Conservation (phyloP, 2,113 vertebrate genomes). For the Tragelaphus scriptus region DNA sequence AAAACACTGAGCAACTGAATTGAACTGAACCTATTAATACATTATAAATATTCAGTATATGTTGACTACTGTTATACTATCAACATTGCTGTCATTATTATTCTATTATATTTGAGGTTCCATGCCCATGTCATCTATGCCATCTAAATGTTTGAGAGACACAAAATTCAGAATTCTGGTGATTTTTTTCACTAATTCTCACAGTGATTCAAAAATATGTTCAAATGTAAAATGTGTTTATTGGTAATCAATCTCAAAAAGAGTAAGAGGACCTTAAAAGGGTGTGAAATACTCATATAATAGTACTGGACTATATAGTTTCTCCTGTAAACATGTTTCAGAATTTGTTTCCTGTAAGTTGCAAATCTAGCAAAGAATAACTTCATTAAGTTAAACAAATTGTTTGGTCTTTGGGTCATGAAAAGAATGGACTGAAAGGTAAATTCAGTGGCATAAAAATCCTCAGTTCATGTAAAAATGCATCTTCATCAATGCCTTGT, state of each 20-base stretch:
- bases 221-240: slow-evolving; percentile 7
- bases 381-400: slow-evolving; percentile 22
- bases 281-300: background rate
- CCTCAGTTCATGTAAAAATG: slow-evolving; percentile 7
- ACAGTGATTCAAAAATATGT: background rate
- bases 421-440: slow-evolving; percentile 26
- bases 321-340: background rate
- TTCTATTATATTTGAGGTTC: slow-evolving; percentile 11
- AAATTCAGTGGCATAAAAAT: background rate
- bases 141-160: background rate
- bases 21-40: background rate
- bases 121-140: background rate
- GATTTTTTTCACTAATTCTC: slow-evolving; percentile 2
- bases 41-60: background rate
- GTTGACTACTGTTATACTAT: background rate
- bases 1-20: too few species aligned
- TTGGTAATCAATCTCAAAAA: slow-evolving; percentile 4
- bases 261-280: background rate
- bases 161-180: slow-evolving; percentile 17
- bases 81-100: background rate
- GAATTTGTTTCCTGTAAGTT: background rate
- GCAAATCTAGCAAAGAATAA: slow-evolving; percentile 10
- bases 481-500: slow-evolving; percentile 3
- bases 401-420: background rate
- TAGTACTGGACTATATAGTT: background rate